Evolutionary conservation across 2,888 invertebrate species (phyloP).

Genomic region (Polyommatus iphigenia): DNA sequence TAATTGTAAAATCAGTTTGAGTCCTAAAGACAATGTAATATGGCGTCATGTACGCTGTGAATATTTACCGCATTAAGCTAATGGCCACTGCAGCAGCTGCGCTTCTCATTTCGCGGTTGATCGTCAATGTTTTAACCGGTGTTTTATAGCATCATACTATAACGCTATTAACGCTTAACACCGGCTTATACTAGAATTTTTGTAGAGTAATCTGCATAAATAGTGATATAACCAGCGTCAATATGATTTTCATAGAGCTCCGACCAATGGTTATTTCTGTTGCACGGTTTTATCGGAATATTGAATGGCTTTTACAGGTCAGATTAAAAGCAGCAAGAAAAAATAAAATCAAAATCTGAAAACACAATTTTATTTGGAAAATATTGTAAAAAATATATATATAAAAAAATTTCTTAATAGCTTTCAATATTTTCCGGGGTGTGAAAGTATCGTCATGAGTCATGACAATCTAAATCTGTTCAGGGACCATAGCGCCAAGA

Average conservation of each 20-base stretch:
- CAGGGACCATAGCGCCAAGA: no score
- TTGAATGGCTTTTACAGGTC: neutral
- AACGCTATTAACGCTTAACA: neutral
- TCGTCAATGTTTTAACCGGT: slow-evolving; percentile 32
- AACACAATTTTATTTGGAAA: no score
- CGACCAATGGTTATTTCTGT: neutral
- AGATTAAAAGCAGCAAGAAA: neutral
- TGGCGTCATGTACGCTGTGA: slow-evolving; percentile 21
- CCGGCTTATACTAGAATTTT: neutral
- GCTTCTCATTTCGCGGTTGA: slow-evolving; percentile 35
- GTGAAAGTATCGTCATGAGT: no score
- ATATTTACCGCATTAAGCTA: slow-evolving; percentile 34
- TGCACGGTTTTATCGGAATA: neutral
- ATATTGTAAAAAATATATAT: no score
- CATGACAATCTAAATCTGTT: no score
- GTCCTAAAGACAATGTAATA: slow-evolving; percentile 22
- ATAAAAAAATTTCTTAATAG: no score
- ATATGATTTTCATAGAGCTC: neutral
- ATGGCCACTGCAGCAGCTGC: slow-evolving; percentile 33
- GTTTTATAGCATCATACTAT: slow-evolving; percentile 31
- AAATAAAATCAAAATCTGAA: neutral
- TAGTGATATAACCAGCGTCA: neutral
- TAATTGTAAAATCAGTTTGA: neutral
- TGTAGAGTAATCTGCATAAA: neutral
- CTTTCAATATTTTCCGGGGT: no score